These are phyloP conservation scores for Maconellicoccus hirsutus DNA, from an alignment of 1,140 invertebrate genomes.

Conservation along the genomic window DNA sequence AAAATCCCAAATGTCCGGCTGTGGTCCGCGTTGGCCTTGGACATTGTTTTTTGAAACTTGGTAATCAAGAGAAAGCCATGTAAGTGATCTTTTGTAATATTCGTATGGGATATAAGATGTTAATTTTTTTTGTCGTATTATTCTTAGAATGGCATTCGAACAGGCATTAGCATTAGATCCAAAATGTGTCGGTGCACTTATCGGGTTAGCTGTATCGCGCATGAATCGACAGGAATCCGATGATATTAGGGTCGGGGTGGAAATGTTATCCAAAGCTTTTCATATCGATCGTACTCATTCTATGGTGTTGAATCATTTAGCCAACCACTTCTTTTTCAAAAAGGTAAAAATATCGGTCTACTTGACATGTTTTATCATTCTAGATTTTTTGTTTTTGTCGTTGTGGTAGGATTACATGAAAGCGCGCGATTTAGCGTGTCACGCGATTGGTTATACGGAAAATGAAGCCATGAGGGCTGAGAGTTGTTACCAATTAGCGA, in stretches of 20 bases:
- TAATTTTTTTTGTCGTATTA: constrained; percentile 26
- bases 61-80: constrained; percentile 90
- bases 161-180: constrained; percentile 86
- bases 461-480: constrained; percentile 98
- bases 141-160: constrained; percentile 83
- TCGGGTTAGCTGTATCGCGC: constrained; percentile 89
- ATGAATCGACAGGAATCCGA: constrained; percentile 87
- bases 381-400: constrained; percentile 7
- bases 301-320: constrained; percentile 97
- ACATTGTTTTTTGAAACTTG: constrained; percentile 94
- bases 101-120: too few relatives aligned
- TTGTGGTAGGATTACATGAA: constrained; percentile 80
- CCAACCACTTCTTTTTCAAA: constrained; percentile 99
- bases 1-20: constrained; percentile 93
- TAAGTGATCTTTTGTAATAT: too few relatives aligned
- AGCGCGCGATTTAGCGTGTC: constrained; percentile 89
- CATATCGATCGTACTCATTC: constrained; percentile 95
- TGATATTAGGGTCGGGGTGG: constrained; percentile 84
- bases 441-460: constrained; percentile 97
- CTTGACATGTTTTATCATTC: too few relatives aligned
- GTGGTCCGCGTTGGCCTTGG: constrained; percentile 95
- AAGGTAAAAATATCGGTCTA: constrained; percentile 50
- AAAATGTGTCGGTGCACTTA: constrained; percentile 90
- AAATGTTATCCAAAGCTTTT: constrained; percentile 94
- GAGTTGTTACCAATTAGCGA: constrained; percentile 93